Percentiles rank a stretch among this genome's conserved stretches.
Conservation (phyloP, 2,797 vertebrate genomes). For the Eulemur rubriventer region DNA sequence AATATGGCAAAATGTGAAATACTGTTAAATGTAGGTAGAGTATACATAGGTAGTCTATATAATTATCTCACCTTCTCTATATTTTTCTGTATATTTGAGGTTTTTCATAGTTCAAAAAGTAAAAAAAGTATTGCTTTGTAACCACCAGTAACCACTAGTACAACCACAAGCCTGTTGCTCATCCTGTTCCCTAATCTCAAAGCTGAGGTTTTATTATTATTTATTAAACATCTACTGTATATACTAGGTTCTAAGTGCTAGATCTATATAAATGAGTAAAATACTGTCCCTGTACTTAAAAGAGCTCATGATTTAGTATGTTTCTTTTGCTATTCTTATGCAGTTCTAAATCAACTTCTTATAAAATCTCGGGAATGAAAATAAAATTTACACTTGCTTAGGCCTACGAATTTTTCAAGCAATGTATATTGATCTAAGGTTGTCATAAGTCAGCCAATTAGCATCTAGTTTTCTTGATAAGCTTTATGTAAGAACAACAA, state of each 20-base stretch:
- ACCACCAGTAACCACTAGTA: too few species aligned
- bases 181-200: background rate
- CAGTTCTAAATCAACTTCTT: constrained; percentile 5
- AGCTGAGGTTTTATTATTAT: background rate
- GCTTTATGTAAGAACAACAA: background rate
- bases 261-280: background rate
- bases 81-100: background rate
- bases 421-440: background rate
- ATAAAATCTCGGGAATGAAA: constrained; percentile 3
- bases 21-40: background rate
- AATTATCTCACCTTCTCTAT: background rate
- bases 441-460: background rate
- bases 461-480: background rate
- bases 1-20: background rate
- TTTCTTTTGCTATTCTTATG: constrained; percentile 16
- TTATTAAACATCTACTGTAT: background rate
- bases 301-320: background rate
- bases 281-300: background rate
- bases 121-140: background rate
- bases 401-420: background rate
- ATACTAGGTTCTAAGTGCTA: background rate
- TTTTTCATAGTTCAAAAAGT: background rate
- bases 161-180: background rate
- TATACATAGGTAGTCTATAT: background rate
- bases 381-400: background rate